phyloP scores from a whole-genome alignment of 2,113 vertebrate genomes.

The Coracopsis vasa region DNA sequence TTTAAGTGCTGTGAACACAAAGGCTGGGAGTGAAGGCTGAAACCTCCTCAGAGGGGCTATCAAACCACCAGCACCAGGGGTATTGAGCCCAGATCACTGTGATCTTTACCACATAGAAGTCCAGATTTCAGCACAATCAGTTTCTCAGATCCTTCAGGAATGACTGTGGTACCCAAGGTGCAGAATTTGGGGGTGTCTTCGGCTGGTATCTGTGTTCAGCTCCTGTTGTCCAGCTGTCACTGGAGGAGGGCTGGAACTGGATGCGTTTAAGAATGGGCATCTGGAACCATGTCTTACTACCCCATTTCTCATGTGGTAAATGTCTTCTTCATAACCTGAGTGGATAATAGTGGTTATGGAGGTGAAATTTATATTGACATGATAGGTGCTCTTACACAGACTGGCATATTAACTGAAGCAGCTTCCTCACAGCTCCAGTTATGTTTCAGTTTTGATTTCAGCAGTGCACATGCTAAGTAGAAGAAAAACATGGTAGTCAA shows the following conservation, averaged over 20 bases:
- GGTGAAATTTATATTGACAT: background rate
- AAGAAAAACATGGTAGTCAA: background rate
- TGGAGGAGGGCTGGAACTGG: background rate
- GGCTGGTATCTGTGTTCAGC: background rate
- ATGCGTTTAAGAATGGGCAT: background rate
- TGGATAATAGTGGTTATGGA: background rate
- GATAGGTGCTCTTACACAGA: accelerated
- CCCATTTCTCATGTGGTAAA: background rate
- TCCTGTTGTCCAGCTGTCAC: background rate
- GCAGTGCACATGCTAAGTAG: background rate
- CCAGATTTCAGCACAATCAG: accelerated
- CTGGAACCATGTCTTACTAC: background rate
- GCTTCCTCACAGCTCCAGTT: background rate
- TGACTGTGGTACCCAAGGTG: background rate
- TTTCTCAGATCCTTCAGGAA: background rate
- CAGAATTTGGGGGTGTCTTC: too few species aligned
- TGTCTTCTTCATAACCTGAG: background rate
- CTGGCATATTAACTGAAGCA: background rate
- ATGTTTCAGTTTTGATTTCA: background rate
- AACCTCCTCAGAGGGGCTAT: background rate
- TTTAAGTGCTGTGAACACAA: accelerated
- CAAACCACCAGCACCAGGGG: background rate
- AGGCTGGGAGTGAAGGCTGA: background rate
- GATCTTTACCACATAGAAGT: background rate
- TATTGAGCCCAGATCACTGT: background rate